Evolutionary conservation across 1,140 invertebrate species (phyloP).

Genomic region (Euwallacea similis): DNA sequence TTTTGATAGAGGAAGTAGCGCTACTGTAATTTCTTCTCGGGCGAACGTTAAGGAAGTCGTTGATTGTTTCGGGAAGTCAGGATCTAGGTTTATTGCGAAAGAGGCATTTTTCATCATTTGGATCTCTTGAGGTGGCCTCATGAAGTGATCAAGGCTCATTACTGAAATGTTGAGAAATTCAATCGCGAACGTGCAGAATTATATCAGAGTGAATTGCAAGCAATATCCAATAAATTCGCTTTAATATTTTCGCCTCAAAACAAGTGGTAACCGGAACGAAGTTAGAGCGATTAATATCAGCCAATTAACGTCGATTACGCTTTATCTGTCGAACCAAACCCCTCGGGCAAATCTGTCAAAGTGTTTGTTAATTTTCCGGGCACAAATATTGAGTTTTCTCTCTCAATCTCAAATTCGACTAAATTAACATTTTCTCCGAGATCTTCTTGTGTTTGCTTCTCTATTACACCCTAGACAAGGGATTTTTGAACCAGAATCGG

Average conservation of each 20-base stretch:
- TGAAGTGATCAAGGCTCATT: too few species aligned
- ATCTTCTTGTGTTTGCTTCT: not conserved
- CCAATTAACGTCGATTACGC: not conserved
- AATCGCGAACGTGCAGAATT: too few species aligned
- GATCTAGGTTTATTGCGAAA: too few species aligned
- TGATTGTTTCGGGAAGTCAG: too few species aligned
- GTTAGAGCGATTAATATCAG: not conserved
- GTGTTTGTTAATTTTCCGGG: not conserved
- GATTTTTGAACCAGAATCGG: too few species aligned
- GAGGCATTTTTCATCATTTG: too few species aligned
- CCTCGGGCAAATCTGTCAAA: not conserved
- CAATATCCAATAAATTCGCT: not conserved
- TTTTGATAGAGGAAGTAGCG: too few species aligned
- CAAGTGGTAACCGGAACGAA: not conserved
- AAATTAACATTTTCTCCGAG: not conserved
- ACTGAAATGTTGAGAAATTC: too few species aligned
- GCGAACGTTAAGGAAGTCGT: not conserved
- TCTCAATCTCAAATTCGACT: not conserved
- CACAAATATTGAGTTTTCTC: slow-evolving; percentile 2
- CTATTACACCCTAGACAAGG: too few species aligned
- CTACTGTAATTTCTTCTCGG: not conserved
- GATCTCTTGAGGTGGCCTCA: too few species aligned
- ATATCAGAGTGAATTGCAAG: not conserved
- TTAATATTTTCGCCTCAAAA: not conserved
- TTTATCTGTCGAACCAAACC: too few species aligned